Percentiles rank a stretch among this genome's conserved stretches.
These are phyloP conservation scores for Nemurella pictetii DNA, from an alignment of 2,888 invertebrate genomes.

Conservation along the genomic window DNA sequence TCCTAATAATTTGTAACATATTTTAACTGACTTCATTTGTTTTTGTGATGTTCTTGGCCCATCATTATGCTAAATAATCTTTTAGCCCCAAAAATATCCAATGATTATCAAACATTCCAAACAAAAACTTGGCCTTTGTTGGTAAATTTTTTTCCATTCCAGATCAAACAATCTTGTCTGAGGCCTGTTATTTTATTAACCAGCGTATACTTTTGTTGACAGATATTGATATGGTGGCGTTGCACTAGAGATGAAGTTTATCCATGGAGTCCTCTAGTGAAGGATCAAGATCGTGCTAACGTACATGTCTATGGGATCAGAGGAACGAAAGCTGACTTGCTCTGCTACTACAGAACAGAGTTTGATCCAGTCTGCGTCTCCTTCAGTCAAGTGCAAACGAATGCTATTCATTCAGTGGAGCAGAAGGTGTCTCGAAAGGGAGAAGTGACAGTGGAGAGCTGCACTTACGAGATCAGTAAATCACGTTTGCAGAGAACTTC, in stretches of 20 bases:
- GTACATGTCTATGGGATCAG: conserved; percentile 77
- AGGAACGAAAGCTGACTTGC: conserved; percentile 70
- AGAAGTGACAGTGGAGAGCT: conserved; percentile 72
- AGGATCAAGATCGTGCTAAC: conserved; percentile 86
- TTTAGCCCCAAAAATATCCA: too few species aligned
- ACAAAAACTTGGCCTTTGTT: too few species aligned
- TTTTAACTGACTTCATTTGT: neutral
- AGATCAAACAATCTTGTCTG: conserved; percentile 56
- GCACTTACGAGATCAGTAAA: conserved; percentile 63
- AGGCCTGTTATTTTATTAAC: conserved; percentile 51
- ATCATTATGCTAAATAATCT: too few species aligned
- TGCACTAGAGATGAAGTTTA: conserved; percentile 83
- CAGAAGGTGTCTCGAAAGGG: conserved; percentile 75
- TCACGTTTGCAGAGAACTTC: conserved; percentile 64
- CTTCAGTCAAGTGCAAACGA: conserved; percentile 71
- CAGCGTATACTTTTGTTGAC: neutral
- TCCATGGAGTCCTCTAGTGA: conserved; percentile 87
- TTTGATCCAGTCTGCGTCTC: conserved; percentile 84
- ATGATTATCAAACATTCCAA: too few species aligned
- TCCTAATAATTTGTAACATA: neutral
- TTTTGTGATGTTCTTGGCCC: too few species aligned
- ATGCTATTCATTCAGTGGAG: conserved; percentile 76
- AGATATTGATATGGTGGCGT: conserved; percentile 82
- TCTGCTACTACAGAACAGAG: conserved; percentile 83
- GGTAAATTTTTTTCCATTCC: too few species aligned